Conservation (phyloP, 1,140 invertebrate species). For the Drosophila lini region DNA sequence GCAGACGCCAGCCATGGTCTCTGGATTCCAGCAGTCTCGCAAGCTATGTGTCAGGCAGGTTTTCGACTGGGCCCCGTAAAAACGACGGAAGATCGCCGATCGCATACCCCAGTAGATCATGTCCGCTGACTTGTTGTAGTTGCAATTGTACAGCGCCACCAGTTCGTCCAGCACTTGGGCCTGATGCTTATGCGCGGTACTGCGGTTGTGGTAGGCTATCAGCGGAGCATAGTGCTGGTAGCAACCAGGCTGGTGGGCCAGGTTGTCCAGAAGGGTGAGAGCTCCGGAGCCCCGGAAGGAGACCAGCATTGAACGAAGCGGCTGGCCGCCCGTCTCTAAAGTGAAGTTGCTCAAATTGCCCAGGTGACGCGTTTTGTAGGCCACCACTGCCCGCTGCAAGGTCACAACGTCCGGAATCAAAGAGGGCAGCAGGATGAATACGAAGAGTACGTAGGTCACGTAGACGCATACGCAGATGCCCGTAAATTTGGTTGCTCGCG, state of each 20-base stretch:
- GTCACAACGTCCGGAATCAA: slow-evolving; percentile 50
- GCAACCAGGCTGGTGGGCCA: slow-evolving; percentile 54
- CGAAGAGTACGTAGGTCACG: slow-evolving; percentile 46
- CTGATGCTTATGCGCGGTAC: neutral
- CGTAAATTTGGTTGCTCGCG: slow-evolving; percentile 53
- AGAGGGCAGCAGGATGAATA: slow-evolving; percentile 55
- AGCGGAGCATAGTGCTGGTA: slow-evolving; percentile 63
- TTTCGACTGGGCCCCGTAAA: slow-evolving; percentile 59
- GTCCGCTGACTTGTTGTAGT: slow-evolving; percentile 47
- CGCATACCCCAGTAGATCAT: slow-evolving; percentile 53
- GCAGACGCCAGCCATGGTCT: slow-evolving; percentile 49
- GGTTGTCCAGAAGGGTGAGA: slow-evolving; percentile 40
- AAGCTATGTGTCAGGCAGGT: slow-evolving; percentile 38
- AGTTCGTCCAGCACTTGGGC: slow-evolving; percentile 34
- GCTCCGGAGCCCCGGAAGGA: slow-evolving; percentile 66
- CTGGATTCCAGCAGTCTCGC: slow-evolving; percentile 47
- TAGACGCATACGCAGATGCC: slow-evolving; percentile 58
- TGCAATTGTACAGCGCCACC: slow-evolving; percentile 38
- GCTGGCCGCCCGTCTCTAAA: slow-evolving; percentile 49
- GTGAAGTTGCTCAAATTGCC: slow-evolving; percentile 50
- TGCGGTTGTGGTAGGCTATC: slow-evolving; percentile 33
- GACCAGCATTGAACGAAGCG: slow-evolving; percentile 55
- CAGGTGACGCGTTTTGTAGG: slow-evolving; percentile 22
- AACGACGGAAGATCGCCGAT: slow-evolving; percentile 37
- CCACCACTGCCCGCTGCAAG: slow-evolving; percentile 34